These are phyloP conservation scores for Xyrauchen texanus DNA, from an alignment of 2,113 vertebrate species.

Conservation along the genomic window DNA sequence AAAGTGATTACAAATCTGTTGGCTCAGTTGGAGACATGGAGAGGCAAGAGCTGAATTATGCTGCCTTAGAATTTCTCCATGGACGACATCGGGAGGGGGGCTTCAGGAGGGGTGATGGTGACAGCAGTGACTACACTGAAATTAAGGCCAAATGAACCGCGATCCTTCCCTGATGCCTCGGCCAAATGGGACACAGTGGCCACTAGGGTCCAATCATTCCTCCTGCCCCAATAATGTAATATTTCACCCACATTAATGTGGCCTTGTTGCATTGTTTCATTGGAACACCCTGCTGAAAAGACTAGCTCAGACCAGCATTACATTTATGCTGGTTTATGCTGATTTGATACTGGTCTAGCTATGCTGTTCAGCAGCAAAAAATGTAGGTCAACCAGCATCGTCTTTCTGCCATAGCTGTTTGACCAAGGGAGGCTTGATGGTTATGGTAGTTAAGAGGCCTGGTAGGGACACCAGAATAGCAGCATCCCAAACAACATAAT, in stretches of 20 bases:
- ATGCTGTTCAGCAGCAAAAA: too few relatives aligned
- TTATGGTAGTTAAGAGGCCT: too few relatives aligned
- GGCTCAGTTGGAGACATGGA: constrained; percentile 74
- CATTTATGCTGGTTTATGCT: too few relatives aligned
- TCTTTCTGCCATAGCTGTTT: too few relatives aligned
- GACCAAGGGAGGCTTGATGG: too few relatives aligned
- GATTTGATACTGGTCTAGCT: too few relatives aligned
- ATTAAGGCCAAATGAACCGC: constrained; percentile 81
- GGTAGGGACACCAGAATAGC: too few relatives aligned
- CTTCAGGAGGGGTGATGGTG: constrained; percentile 72
- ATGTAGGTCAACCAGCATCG: too few relatives aligned
- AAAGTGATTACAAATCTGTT: constrained; percentile 77
- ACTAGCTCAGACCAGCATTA: too few relatives aligned
- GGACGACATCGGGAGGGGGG: constrained; percentile 70
- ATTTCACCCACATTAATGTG: constrained; percentile 40
- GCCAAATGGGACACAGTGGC: constrained; percentile 71
- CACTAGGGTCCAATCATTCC: constrained; percentile 49
- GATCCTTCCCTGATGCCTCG: constrained; percentile 80
- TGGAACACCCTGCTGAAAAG: too few relatives aligned
- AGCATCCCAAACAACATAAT: too few relatives aligned
- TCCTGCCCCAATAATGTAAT: constrained; percentile 40
- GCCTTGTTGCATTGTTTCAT: too few relatives aligned
- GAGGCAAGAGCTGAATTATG: constrained; percentile 79
- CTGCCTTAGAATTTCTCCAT: constrained; percentile 73
- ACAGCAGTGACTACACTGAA: constrained; percentile 76